Evolutionary conservation across 2,113 vertebrate genomes (phyloP), one percentile per base, ranked within the genome.

Genomic region (Oplegnathus fasciatus): DNA sequence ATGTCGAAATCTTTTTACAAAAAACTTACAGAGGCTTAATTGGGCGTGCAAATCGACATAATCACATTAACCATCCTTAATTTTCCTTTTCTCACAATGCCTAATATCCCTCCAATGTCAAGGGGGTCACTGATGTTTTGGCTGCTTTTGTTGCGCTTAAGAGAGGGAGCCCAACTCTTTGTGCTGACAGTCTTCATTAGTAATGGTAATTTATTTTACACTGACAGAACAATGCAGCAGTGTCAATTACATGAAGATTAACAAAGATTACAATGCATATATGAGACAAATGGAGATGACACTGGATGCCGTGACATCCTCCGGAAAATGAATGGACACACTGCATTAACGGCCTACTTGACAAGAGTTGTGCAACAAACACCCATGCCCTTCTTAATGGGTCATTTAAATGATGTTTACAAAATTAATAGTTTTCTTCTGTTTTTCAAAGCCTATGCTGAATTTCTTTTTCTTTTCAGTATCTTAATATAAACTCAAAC

Each of bases 21-120:
- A 84, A 88, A 81, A 74, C 40, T 61, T 60, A 69, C 28, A n/a
- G 20, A 22, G 64, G 78, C 78, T 89, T 93, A 95, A 95, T 93
- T 93, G 90, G 71, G 64, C 82, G 62, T 92, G 82, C 17, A 88
- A 93, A 94, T 94, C 48, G 52, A 64, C 81, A 75, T 95, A 94
- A 96, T 94, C 92, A 92, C 83, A 94, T 95, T 94, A 95, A 86
- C 81, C 79, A 81, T 72, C 83, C 89, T 92, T 89, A 82, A 94
- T 92, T 92, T 91, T 81, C 81, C 75, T 58, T 83, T 73, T 40
- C 34, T 73, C 66, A 69, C 17, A 75, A 75, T 75, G 66, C 70
- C 68, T 78, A 71, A 86, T 64, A 75, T n/a, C 78, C 70, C 74
- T 44, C 30, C 70, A 87, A 84, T 89, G 88, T 88, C 89, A 92